Evolutionary conservation across 1,140 invertebrate genomes (phyloP), one percentile per base, ranked within the genome.

Genomic region (Tachypleus tridentatus): DNA sequence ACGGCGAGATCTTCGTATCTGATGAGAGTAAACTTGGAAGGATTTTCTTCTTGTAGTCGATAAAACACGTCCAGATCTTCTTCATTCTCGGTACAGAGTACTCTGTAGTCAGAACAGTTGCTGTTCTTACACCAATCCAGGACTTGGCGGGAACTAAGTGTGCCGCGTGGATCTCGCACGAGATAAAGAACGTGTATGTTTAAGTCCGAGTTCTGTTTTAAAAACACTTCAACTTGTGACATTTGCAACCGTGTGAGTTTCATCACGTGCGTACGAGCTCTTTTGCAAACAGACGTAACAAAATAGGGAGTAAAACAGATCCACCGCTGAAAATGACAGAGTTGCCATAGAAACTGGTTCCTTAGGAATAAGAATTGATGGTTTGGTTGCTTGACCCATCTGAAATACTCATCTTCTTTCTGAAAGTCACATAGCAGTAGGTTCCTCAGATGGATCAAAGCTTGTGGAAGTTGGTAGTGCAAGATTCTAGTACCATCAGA

Each of bases 141-240:
- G 75, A 91, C 89, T 65, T 85, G 84, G 53, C 91, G 80, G 0
- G 89, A 93, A 75, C 92, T 89, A 74, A 93, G 79, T 58, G 87
- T 89, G n/a, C 88, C 91, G 56, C 91, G 80, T 8, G 91, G 91
- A 78, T 93, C 91, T 58, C 91, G 80, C 53, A 92, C 83, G 67
- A 93, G 76, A 10, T 91, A 77, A 63, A 93, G 76, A 62, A 93
- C 81, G 74, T 86, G 84, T 65, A 90, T 47, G 11, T 71, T 63
- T 29, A 62, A 49, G 54, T 66, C 61, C 4, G 49, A 48, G 11
- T 67, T 64, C 0, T 62, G 48, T 47, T 67, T 10, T 3, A 67
- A 49, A 57, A 61, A 67, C 10, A 62, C 4, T 57, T 52, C 58
- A 7, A 64, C 11, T 4, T 63, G 57, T n/a, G 63, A 54, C 59